Evolutionary conservation across 1,140 invertebrate species (phyloP), one percentile per base, ranked within the genome.

Genomic region (Sinella curviseta): DNA sequence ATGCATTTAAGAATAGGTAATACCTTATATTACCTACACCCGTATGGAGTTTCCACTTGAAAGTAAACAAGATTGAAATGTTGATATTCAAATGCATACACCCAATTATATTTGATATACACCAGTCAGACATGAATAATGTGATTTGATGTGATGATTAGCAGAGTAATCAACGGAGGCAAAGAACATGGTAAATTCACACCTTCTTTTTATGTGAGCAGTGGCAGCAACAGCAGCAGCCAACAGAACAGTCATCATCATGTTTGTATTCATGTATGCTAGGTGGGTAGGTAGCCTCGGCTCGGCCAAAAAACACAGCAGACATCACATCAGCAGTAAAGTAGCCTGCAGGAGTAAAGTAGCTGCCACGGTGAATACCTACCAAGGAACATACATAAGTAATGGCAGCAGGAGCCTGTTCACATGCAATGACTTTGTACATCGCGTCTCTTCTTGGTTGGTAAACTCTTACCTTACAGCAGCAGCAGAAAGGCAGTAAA

Each of bases 81-180:
- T 70, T 70, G 65, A 70, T 70, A 70, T 30, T 70, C 65, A 70
- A 70, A 70, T 70, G 65, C 65, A 33, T 70, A 70, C 65, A 70
- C 12, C 65, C 65, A 70, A 70, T 70, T 70, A 70, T 70, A 70
- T 31, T 70, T 70, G 65, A 70, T 70, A 70, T 70, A 70, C 65
- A 70, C 65, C 65, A 70, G 65, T 70, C 65, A 33, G 65, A 70
- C 65, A 70, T 70, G 65, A 70, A 70, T 70, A 70, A 70, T 70
- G 30, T 70, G 65, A 70, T 70, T 70, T 70, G 65, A 70, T 70
- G 65, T 70, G 65, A 70, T 70, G 65, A 70, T 70, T 70, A 70
- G 65, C 65, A 70, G 65, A 70, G 65, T 70, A 70, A 70, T 70
- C 65, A 70, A 70, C 65, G 30, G 65, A 70, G 65, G 65, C 31